phyloP scores from a whole-genome alignment of 2,888 invertebrate species.

The Amblyteles armatorius region DNA sequence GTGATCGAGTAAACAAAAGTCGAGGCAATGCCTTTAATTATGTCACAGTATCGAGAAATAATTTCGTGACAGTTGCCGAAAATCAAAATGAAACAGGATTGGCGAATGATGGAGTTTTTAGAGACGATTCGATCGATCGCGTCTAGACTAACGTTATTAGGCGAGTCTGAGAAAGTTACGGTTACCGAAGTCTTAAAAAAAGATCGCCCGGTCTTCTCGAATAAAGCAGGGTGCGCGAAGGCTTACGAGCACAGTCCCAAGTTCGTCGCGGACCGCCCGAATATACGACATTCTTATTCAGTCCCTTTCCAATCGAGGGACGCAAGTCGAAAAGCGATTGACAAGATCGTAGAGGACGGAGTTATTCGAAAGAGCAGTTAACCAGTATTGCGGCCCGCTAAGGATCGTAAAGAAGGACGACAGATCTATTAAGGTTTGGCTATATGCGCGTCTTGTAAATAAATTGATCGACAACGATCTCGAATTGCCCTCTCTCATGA shows the following conservation, averaged over 20 bases:
- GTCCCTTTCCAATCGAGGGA: constrained; percentile 71
- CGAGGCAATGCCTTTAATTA: no score
- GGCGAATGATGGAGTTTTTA: not conserved
- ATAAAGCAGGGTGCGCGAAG: constrained; percentile 57
- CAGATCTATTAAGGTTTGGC: constrained; percentile 72
- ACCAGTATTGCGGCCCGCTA: constrained; percentile 74
- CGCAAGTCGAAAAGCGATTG: constrained; percentile 69
- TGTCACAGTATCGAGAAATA: not conserved
- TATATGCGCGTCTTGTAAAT: constrained; percentile 76
- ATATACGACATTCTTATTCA: constrained; percentile 71
- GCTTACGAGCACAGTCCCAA: constrained; percentile 71
- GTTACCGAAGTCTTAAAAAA: not conserved
- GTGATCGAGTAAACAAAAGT: not conserved
- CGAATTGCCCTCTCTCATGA: constrained; percentile 66
- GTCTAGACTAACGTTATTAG: not conserved
- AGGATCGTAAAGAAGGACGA: constrained; percentile 76
- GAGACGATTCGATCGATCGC: constrained; percentile 3
- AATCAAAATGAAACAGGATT: not conserved
- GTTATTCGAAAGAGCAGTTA: constrained; percentile 73
- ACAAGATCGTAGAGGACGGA: constrained; percentile 71
- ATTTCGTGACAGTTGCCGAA: not conserved
- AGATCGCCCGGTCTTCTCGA: not conserved
- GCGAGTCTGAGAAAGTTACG: not conserved
- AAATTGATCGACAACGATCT: constrained; percentile 71
- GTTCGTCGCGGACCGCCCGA: constrained; percentile 67